Evolutionary conservation across 2,888 invertebrate genomes (phyloP).

Genomic region (Leptinotarsa tumamoca): DNA sequence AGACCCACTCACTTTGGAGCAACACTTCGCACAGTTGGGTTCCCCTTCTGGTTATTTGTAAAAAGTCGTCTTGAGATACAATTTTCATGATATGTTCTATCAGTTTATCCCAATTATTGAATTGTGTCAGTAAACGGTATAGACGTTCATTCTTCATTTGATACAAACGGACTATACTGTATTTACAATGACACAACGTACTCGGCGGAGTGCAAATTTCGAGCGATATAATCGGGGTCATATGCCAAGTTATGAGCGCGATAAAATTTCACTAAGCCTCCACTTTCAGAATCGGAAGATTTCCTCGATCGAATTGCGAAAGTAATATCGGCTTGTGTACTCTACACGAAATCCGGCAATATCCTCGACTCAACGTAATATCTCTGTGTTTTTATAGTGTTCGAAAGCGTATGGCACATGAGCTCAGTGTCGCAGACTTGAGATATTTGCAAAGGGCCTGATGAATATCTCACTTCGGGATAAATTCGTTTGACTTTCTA

Average conservation of each 20-base stretch:
- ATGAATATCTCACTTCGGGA: no score
- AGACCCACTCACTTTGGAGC: no score
- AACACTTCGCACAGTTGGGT: no score
- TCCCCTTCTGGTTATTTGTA: no score
- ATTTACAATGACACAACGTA: neutral
- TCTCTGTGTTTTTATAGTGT: slow-evolving; percentile 59
- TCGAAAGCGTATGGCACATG: slow-evolving; percentile 55
- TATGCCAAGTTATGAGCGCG: slow-evolving; percentile 39
- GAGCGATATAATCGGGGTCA: slow-evolving; percentile 30
- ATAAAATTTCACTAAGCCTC: slow-evolving; percentile 49
- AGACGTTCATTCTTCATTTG: neutral
- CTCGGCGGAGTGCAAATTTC: neutral
- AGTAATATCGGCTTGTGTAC: slow-evolving; percentile 62
- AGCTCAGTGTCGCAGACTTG: slow-evolving; percentile 8
- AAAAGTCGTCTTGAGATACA: no score
- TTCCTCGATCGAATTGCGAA: slow-evolving; percentile 58
- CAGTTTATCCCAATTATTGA: no score
- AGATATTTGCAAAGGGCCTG: neutral
- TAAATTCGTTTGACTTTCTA: no score
- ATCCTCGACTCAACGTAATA: slow-evolving; percentile 57
- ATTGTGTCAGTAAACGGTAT: no score
- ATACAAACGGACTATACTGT: neutral
- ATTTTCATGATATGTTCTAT: no score
- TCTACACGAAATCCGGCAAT: slow-evolving; percentile 60
- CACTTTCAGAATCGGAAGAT: slow-evolving; percentile 40